These are phyloP conservation scores for Phortica variegata DNA, from an alignment of 1,140 invertebrate species.

Conservation along the genomic window DNA sequence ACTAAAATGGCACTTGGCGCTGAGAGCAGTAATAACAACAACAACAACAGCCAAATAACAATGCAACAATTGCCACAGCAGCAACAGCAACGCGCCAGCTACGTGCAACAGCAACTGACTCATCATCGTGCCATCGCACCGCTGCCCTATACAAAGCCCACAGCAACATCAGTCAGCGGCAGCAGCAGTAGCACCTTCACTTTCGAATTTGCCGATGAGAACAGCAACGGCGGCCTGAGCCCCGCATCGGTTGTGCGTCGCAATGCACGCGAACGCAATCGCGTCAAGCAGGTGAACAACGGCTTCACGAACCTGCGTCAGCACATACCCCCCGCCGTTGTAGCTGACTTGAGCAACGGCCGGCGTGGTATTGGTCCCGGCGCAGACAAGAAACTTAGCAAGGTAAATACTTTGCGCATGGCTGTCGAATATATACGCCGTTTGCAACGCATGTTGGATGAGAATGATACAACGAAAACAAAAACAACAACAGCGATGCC, in stretches of 20 bases:
- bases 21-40: conserved; percentile 18
- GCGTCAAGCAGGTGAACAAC: conserved; percentile 94
- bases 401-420: conserved; percentile 90
- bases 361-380: conserved; percentile 61
- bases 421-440: conserved; percentile 94
- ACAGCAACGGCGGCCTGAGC: conserved; percentile 19
- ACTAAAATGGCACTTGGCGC: conserved; percentile 28
- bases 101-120: conserved; percentile 11
- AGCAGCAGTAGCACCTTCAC: not conserved
- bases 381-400: conserved; percentile 84
- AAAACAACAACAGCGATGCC: not conserved
- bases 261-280: conserved; percentile 90
- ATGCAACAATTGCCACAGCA: conserved; percentile 11
- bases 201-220: conserved; percentile 3
- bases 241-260: conserved; percentile 75
- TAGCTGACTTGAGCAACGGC: conserved; percentile 68
- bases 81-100: conserved; percentile 13
- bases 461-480: conserved; percentile 22
- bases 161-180: not conserved
- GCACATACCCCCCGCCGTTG: conserved; percentile 79
- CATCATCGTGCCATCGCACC: conserved; percentile 1
- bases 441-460: conserved; percentile 73
- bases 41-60: conserved; percentile 12
- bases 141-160: conserved; percentile 1
- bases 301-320: conserved; percentile 85